Evolutionary conservation across 2,113 vertebrate genomes (phyloP), one percentile per base, ranked within the genome.

Genomic region (Platanista minor): DNA sequence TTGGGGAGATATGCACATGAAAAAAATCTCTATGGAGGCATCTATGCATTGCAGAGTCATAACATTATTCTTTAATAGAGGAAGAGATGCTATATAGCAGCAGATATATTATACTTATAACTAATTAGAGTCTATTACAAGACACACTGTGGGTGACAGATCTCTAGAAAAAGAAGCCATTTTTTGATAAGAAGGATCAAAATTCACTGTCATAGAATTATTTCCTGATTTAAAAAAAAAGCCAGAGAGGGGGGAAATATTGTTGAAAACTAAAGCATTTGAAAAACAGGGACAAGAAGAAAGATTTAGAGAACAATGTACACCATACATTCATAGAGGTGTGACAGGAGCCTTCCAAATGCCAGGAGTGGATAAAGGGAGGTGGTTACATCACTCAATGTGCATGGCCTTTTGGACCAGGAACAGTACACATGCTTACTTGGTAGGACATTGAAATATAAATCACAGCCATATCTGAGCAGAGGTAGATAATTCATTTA

Each of bases 121-220:
- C 36, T 95, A 88, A 97, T 93, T 93, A 82, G 86, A 87, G 27
- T 91, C 33, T 59, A 72, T 92, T 74, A 69, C 0, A 83, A 95
- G 67, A 66, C 20, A 57, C n/a, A 89, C 5, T 67, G 62, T 74
- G 67, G 33, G 67, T 83, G 43, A 67, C 1, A 49, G 49, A 49
- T 49, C 7, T 89, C 23, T 80, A 92, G 67, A 85, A 93, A 94
- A 91, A 90, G 36, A 85, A 95, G 21, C 10, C 20, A 72, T 92
- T 92, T 94, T 59, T 91, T 74, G 27, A 91, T 52, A 41, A 62
- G 36, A 92, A 87, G 57, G 6, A 54, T 62, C 62, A 74, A 54
- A n/a, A 83, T 69, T 95, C 23, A 81, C 11, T 64, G 64, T 75
- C 33, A 43, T 27, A 78, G 54, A 74, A 96, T 61, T 71, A 39